phyloP scores from a whole-genome alignment of 2,797 vertebrate species.

The Octomys mimax region DNA sequence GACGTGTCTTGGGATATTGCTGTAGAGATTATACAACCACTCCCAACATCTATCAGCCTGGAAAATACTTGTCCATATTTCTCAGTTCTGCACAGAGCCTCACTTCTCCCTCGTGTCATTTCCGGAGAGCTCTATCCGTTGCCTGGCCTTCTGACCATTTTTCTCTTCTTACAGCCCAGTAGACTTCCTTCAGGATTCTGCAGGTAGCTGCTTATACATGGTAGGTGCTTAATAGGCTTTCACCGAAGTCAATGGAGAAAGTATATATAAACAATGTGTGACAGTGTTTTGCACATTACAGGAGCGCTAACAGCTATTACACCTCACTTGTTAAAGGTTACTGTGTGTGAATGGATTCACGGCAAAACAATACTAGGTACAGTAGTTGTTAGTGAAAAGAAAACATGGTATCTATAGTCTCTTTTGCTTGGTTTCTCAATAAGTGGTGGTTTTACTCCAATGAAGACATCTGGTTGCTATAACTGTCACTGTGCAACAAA shows the following conservation, averaged over 20 bases:
- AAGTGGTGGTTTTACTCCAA: background rate
- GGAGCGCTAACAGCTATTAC: background rate
- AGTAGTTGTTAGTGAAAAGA: background rate
- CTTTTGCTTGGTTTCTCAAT: background rate
- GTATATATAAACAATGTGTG: background rate
- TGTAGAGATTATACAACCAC: background rate
- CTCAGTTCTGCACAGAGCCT: background rate
- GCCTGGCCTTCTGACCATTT: background rate
- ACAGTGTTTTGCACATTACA: background rate
- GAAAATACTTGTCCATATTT: background rate
- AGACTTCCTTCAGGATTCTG: background rate
- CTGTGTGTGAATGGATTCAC: background rate
- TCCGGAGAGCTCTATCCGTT: background rate
- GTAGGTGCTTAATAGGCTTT: background rate
- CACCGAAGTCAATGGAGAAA: background rate
- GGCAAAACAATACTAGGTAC: background rate
- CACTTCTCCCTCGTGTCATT: background rate
- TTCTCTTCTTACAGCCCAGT: background rate
- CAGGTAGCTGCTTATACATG: background rate
- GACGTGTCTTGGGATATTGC: background rate
- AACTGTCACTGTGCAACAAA: background rate
- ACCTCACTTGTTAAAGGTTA: slow-evolving; percentile 7
- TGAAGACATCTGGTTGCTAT: background rate
- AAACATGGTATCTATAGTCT: background rate
- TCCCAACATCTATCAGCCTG: background rate